Evolutionary conservation across 1,140 invertebrate species (phyloP), one percentile per base, ranked within the genome.

Genomic region (Lasioglossum albipes): DNA sequence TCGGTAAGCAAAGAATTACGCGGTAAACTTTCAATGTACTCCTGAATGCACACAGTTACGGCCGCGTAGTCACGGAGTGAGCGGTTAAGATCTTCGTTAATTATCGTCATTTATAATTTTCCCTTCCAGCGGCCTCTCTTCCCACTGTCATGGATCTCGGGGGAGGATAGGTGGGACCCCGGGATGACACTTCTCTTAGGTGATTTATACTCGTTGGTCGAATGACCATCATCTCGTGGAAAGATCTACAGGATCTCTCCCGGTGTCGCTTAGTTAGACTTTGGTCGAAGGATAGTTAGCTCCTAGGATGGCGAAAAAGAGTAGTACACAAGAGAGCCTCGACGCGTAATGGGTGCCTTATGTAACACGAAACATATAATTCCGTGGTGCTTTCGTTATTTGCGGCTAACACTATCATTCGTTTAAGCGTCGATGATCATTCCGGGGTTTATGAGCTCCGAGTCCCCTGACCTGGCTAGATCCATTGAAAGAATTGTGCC

Each of bases 71-170:
- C 89, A 89, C 86, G 89, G 81, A 88, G 87, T 90, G 90, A 88
- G 87, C 87, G 84, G 91, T 91, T 91, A 90, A 91, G 89, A 90
- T 91, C 90, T 89, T 85, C 83, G 90, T 89, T 92, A 92, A 92
- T 92, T 91, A 91, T 88, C 89, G 61, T 92, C 90, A 92, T 92
- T 91, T 89, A 91, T 91, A 92, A 92, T 92, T 91, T 90, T 90
- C 88, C 83, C 84, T 84, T 87, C 75, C 83, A 79, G 80, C 77
- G 73, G 69, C 81, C 83, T 81, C 77, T 70, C 75, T 49, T 83
- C 59, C 70, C 49, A 64, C 61, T 69, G 54, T 27, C 31, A 64
- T n/a, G 59, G 61, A 66, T 71, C 76, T 73, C 41, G 27, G 84
- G 80, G 84, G 71, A 75, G 86, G 86, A 81, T 87, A 86, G 87